phyloP scores from a whole-genome alignment of 2,797 vertebrate genomes.

The Momotus momota region DNA sequence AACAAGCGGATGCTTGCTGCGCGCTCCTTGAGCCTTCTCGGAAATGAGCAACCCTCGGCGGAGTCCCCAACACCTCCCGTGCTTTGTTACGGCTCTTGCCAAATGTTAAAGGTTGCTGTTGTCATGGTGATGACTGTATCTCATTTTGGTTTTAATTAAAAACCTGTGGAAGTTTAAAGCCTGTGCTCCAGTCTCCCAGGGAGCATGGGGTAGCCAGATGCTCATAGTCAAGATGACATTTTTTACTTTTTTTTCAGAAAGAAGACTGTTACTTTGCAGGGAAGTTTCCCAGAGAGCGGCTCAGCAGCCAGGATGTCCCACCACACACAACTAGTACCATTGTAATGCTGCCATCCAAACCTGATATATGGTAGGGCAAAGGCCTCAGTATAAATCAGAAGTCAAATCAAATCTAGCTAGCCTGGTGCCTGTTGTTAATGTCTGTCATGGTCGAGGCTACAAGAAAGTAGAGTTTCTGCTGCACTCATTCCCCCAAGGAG shows the following conservation, averaged over 20 bases:
- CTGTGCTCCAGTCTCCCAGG: neutral
- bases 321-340: neutral
- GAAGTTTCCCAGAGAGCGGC: neutral
- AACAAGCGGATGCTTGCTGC: fast-evolving
- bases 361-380: fast-evolving
- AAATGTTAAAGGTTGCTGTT: constrained; percentile 18
- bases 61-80: constrained; percentile 28
- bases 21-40: neutral
- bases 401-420: neutral
- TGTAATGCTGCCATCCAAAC: neutral
- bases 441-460: neutral
- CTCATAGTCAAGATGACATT: neutral
- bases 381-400: neutral
- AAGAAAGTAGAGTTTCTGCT: neutral
- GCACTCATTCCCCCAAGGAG: neutral
- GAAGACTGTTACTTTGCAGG: neutral
- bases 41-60: neutral
- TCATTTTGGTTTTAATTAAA: constrained; percentile 55
- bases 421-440: neutral
- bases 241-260: neutral
- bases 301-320: neutral
- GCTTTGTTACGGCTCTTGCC: constrained; percentile 23
- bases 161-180: neutral
- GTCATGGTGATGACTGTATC: neutral
- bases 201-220: neutral